Base-by-base conservation (phyloP, 2,888 invertebrate genomes). In the Glyphotaelius pellucidus region DNA sequence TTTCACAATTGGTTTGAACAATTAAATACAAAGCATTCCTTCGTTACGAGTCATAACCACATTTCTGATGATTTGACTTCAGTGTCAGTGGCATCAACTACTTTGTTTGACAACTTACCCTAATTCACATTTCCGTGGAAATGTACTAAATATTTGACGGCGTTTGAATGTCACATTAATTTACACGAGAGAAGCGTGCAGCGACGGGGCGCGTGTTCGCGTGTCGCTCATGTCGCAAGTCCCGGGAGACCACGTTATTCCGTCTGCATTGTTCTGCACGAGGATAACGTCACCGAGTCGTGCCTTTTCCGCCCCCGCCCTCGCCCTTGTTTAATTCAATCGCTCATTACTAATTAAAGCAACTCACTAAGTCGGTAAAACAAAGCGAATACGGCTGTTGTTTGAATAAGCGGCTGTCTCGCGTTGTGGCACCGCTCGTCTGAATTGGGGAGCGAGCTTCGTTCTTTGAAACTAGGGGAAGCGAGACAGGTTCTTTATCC, bases 21-120 rank as follows among this genome's bases (percentile, higher is more conserved):
- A 38, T 38, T 38, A 0, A 14, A 19, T 15, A 52, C 52, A 4
- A 67, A 67, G 52, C 52, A 25, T 67, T 67, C 67, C 67, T 25
- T 67, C 7, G n/a, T 67, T 25, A n/a, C 67, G 9, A 67, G 67
- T n/a, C n/a, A 2, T 67, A 67, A 67, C 25, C 67, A 67, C 25
- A 67, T 67, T 67, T 67, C 67, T 9, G n/a, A n/a, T n/a, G 25
- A n/a, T n/a, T 67, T 9, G 67, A 67, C 67, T 67, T 67, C 67
- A 25, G n/a, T 9, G n/a, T 67, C 67, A 25, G n/a, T 9, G n/a
- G 7, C n/a, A 67, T 67, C 67, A 67, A 67, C 67, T 67, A n/a
- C 67, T 67, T n/a, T 67, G 67, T 67, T n/a, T 67, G 67, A 67
- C 67, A 67, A n/a, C 67, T 67, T 67, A 67, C 67, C 67, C 67